phyloP scores from a whole-genome alignment of 2,888 invertebrate species.

The Hemaris fuciformis region DNA sequence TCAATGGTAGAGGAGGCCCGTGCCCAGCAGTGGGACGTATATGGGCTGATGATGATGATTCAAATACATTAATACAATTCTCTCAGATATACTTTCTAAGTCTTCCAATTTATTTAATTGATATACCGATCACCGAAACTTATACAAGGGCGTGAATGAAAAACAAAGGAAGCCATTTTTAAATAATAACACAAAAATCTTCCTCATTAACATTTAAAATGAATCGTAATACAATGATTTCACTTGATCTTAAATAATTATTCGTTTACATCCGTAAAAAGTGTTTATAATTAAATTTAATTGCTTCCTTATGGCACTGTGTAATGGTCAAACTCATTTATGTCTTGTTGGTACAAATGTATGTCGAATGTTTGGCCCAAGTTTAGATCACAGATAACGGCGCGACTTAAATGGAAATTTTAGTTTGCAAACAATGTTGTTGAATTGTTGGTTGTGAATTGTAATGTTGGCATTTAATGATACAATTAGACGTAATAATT shows the following conservation, averaged over 20 bases:
- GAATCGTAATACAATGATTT: not conserved
- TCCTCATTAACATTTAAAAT: not conserved
- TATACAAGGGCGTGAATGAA: too few relatives aligned
- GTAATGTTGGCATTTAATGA: not conserved
- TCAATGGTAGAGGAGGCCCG: too few relatives aligned
- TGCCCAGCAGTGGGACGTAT: too few relatives aligned
- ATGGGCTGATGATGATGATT: too few relatives aligned
- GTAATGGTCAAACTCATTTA: constrained; percentile 1
- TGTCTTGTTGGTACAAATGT: not conserved
- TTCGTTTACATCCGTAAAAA: constrained; percentile 1
- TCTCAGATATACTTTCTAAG: too few relatives aligned
- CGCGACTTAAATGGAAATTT: not conserved
- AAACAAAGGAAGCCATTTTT: not conserved
- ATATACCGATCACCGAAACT: too few relatives aligned
- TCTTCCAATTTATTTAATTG: too few relatives aligned
- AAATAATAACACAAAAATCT: not conserved
- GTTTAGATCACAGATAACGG: not conserved
- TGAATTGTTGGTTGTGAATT: not conserved
- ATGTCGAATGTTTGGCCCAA: not conserved
- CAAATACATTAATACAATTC: too few relatives aligned
- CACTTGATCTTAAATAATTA: constrained; percentile 1
- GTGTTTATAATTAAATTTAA: constrained; percentile 10
- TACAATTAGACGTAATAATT: not conserved
- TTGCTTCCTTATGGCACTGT: constrained; percentile 6
- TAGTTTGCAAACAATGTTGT: not conserved